Evolutionary conservation across 2,797 vertebrate genomes (phyloP).

Genomic region (Ciconia nigra): DNA sequence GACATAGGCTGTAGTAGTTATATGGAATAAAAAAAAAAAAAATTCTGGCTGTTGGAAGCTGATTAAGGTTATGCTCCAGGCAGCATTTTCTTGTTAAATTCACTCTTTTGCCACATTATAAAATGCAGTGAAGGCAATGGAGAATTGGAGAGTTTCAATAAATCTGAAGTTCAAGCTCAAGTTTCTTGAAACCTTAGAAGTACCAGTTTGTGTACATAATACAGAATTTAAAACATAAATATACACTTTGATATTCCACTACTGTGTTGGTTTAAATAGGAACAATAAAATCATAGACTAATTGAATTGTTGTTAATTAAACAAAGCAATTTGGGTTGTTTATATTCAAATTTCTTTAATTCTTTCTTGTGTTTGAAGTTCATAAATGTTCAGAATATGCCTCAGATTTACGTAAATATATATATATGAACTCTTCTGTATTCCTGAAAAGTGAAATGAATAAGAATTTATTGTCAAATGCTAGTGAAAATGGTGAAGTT

Average conservation of each 20-base stretch:
- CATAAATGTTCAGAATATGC: background rate
- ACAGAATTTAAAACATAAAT: background rate
- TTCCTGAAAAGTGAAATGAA: background rate
- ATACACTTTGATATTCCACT: background rate
- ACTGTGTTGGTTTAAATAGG: background rate
- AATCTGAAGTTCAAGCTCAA: background rate
- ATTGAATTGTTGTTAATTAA: background rate
- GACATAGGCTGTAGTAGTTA: background rate
- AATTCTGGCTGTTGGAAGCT: background rate
- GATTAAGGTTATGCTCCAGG: background rate
- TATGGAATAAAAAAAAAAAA: background rate
- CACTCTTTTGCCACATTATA: background rate
- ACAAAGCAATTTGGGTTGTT: background rate
- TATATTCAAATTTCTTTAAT: background rate
- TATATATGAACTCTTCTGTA: background rate
- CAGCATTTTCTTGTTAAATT: background rate
- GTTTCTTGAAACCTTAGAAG: background rate
- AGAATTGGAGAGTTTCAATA: background rate
- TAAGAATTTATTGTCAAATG: background rate
- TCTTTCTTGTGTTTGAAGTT: background rate
- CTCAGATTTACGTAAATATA: background rate
- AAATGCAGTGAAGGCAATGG: background rate
- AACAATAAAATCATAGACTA: background rate
- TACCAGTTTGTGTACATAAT: background rate
- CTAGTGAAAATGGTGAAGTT: background rate